Evolutionary conservation across 2,113 vertebrate genomes (phyloP).

Genomic region (Diadophis punctatus): DNA sequence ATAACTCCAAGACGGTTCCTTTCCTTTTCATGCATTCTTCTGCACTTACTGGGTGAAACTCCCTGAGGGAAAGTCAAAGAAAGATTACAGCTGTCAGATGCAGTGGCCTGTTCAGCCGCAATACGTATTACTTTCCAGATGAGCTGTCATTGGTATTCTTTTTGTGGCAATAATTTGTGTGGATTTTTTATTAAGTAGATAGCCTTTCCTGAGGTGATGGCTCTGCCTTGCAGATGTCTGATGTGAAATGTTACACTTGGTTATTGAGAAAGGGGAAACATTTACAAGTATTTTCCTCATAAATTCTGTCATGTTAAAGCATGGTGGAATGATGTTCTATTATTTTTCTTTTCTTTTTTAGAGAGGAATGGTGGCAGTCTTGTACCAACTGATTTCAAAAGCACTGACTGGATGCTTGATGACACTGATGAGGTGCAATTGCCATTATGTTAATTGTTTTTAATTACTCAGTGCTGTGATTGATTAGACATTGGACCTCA

Average conservation of each 20-base stretch:
- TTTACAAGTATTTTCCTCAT: not conserved
- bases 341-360: not conserved
- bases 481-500: not conserved
- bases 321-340: not conserved
- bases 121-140: not conserved
- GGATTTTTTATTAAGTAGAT: conserved; percentile 3
- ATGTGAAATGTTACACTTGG: not conserved
- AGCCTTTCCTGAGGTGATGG: not conserved
- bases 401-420: accelerated
- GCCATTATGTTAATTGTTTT: not conserved
- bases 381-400: accelerated
- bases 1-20: not conserved
- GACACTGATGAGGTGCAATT: not conserved
- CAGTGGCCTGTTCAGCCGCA: accelerated
- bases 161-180: not conserved
- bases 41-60: not conserved
- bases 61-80: accelerated
- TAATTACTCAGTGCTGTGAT: not conserved
- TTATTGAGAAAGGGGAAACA: not conserved
- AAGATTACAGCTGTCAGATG: not conserved
- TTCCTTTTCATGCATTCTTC: not conserved
- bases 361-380: not conserved
- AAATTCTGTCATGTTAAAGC: accelerated
- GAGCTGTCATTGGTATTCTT: not conserved
- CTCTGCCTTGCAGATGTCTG: not conserved